phyloP scores from a whole-genome alignment of 2,888 invertebrate genomes.

The Eristalis intricaria region DNA sequence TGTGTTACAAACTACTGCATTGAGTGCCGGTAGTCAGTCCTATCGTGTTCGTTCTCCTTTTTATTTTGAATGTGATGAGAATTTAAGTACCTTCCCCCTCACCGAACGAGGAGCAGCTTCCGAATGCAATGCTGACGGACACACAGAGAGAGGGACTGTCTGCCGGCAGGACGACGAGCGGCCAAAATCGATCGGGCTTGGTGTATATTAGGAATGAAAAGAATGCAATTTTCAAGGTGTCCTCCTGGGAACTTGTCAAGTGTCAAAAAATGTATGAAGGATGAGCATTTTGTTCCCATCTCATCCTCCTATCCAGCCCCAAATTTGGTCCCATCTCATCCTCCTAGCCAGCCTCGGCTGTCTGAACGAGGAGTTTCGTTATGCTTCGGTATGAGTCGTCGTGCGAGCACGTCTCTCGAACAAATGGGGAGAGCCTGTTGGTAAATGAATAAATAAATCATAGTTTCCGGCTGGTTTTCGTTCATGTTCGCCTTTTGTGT shows the following conservation, averaged over 20 bases:
- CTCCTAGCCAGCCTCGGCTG: too few relatives aligned
- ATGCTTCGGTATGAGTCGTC: background rate
- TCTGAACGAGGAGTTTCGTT: background rate
- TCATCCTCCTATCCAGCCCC: too few relatives aligned
- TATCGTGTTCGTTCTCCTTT: background rate
- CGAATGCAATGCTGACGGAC: conserved; percentile 4
- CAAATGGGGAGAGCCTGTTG: background rate
- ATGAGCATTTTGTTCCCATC: conserved; percentile 36
- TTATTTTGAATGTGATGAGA: conserved; percentile 50
- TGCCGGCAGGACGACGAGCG: background rate
- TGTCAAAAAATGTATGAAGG: conserved; percentile 68
- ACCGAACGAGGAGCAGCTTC: conserved; percentile 17
- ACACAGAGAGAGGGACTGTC: background rate
- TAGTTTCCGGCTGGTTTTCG: conserved; percentile 30
- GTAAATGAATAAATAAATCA: conserved; percentile 67
- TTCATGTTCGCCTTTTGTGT: background rate
- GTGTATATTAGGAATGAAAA: conserved; percentile 60
- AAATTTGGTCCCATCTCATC: conserved; percentile 1
- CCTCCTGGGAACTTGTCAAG: conserved; percentile 80
- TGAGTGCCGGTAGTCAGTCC: conserved; percentile 28
- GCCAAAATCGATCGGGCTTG: conserved; percentile 58
- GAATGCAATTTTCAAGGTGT: conserved; percentile 81
- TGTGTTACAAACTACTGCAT: conserved; percentile 47
- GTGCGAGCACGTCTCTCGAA: background rate
- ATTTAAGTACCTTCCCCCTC: conserved; percentile 49